Base-by-base conservation (phyloP, 2,888 invertebrate species). In the Syritta pipiens region DNA sequence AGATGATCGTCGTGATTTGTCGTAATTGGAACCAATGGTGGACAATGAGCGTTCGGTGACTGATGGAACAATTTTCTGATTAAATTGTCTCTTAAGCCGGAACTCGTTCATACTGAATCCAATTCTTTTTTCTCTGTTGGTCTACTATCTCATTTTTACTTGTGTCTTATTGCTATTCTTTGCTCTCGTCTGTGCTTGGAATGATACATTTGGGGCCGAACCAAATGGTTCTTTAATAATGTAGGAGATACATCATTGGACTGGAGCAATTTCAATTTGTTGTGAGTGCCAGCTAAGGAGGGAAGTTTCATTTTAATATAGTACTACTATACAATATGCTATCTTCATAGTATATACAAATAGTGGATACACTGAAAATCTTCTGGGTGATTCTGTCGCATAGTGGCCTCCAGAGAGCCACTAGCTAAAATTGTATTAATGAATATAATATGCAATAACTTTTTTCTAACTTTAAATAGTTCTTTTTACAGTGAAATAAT, bases 71-170 rank as follows among this genome's bases (percentile, higher is more conserved):
- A 82, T 82, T 82, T 82, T 82, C 82, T 82, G 82, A 82, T 82
- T 82, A 82, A 82, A 82, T 82, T 82, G 82, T 82, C 82, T 82
- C 81, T 82, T 77, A 82, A 82, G 82, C 82, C 82, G 82, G 82
- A 82, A 82, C 82, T 82, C 81, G 77, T 82, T 81, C 69, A 68
- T 82, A 71, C 71, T 75, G 68, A 81, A 75, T 75, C 37, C 57
- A 81, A 81, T 81, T 62, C 67, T 67, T 42, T 65, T 46, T 75
- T 32, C 63, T 51, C 48, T 30, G 35, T 62, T 63, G 35, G 57
- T 46, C 35, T 44, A 57, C 72, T 60, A 17, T 72, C 72, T 77
- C 65, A 53, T 72, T 65, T 57, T 65, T 59, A 53, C 59, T 65
- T 65, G 19, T 71, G 48, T 65, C 65, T 59, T 72, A 63, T 57